Conservation (phyloP, 2,888 invertebrate genomes). For the Hesperia comma region DNA sequence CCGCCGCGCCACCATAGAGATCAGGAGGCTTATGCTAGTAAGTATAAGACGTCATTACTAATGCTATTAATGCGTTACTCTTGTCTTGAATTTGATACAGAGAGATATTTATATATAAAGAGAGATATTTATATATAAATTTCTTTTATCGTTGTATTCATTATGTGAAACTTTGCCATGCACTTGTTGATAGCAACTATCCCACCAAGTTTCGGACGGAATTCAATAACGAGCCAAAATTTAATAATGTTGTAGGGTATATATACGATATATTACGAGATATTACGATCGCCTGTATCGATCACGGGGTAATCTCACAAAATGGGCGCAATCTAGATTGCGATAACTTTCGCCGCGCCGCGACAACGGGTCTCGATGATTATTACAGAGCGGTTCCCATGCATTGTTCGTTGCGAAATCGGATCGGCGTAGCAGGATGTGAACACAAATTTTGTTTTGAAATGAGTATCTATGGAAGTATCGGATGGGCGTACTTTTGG, state of each 20-base stretch:
- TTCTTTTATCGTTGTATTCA: too few species aligned
- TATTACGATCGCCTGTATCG: constrained; percentile 10
- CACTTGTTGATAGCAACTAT: not conserved
- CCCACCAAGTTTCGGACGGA: not conserved
- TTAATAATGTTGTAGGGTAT: constrained; percentile 3
- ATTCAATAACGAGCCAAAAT: not conserved
- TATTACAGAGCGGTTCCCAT: constrained; percentile 28
- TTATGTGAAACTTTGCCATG: not conserved
- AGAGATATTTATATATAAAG: too few species aligned
- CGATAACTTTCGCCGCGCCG: constrained; percentile 27
- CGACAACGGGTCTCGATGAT: constrained; percentile 20
- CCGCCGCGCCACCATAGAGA: constrained; percentile 85
- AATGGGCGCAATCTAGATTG: constrained; percentile 25
- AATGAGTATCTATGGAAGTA: not conserved
- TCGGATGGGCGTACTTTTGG: not conserved
- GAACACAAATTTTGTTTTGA: constrained; percentile 15
- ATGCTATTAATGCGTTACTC: not conserved
- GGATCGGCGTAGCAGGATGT: constrained; percentile 15
- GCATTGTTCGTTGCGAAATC: constrained; percentile 34
- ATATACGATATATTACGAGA: too few species aligned
- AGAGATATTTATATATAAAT: too few species aligned
- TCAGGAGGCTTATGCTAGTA: constrained; percentile 87
- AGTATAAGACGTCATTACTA: constrained; percentile 52
- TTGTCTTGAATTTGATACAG: too few species aligned
- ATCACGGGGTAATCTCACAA: constrained; percentile 10